These are phyloP conservation scores for Corythornis cristatus DNA, from an alignment of 2,113 vertebrate species.

Conservation along the genomic window DNA sequence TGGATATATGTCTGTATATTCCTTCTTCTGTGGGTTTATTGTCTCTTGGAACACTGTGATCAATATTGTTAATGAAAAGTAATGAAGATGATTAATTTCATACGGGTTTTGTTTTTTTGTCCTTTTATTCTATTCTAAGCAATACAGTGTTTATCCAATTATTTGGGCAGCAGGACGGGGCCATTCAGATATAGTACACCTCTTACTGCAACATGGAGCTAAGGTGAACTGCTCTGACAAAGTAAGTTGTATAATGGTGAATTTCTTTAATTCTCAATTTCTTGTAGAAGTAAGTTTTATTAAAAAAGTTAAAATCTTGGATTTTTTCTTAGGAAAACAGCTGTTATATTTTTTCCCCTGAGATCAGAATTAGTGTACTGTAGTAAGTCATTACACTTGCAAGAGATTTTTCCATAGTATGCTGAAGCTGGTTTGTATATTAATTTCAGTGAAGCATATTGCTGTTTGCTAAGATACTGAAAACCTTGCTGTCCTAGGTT, in stretches of 20 bases:
- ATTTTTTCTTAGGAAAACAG: background rate
- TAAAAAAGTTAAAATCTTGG: background rate
- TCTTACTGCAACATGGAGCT: constrained; percentile 88
- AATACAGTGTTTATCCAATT: constrained; percentile 97
- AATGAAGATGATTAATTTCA: background rate
- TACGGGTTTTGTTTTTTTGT: background rate
- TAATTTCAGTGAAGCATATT: background rate
- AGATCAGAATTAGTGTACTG: background rate
- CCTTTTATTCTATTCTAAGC: constrained; percentile 64
- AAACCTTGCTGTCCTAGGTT: background rate
- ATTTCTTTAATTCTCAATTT: background rate
- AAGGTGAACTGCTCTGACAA: constrained; percentile 99
- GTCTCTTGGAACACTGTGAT: background rate
- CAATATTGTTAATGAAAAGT: background rate
- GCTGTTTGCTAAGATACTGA: background rate
- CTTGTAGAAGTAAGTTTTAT: background rate
- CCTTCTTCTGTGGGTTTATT: background rate
- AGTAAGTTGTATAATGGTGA: constrained; percentile 71
- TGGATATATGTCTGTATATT: background rate
- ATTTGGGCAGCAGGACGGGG: constrained; percentile 98
- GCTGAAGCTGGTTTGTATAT: background rate
- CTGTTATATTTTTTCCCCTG: background rate
- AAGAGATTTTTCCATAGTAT: background rate
- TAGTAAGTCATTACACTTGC: background rate
- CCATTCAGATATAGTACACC: constrained; percentile 90